A percentile compares a stretch with the other conserved stretches of the same genome.
These are phyloP conservation scores for Dasysyrphus albostriatus DNA, from an alignment of 2,888 invertebrate species.

Conservation along the genomic window DNA sequence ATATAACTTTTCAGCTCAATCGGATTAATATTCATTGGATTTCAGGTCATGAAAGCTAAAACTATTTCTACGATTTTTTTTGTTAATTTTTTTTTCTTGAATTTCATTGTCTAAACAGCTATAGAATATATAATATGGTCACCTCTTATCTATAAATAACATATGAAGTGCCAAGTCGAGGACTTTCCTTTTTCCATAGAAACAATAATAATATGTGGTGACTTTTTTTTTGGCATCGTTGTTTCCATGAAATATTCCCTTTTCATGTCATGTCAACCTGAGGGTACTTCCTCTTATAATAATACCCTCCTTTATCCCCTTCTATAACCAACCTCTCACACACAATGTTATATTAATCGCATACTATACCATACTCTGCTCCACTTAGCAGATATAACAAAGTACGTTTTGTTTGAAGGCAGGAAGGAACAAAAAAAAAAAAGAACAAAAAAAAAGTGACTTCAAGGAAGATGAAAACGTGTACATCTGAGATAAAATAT, in stretches of 20 bases:
- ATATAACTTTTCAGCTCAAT: too few species aligned
- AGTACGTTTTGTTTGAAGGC: conserved; percentile 62
- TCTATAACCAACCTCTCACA: background rate
- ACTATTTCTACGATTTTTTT: too few species aligned
- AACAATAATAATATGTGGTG: conserved; percentile 7
- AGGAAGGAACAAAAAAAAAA: background rate
- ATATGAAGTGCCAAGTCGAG: conserved; percentile 56
- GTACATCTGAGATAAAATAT: conserved; percentile 42
- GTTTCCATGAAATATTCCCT: conserved; percentile 54
- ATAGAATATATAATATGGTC: background rate
- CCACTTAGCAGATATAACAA: conserved; percentile 67
- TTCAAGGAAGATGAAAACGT: conserved; percentile 45
- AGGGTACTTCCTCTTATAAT: conserved; percentile 36
- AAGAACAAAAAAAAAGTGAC: background rate
- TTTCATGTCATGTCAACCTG: conserved; percentile 57
- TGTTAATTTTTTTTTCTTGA: too few species aligned
- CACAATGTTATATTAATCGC: conserved; percentile 45
- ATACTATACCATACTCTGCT: conserved; percentile 32
- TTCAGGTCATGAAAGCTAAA: too few species aligned
- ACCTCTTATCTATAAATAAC: conserved; percentile 17
- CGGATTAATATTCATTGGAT: too few species aligned
- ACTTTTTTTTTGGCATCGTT: conserved; percentile 27
- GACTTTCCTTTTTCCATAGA: conserved; percentile 29
- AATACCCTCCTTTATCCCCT: conserved; percentile 7
- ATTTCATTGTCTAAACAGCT: too few species aligned